Evolutionary conservation across 2,888 invertebrate genomes (phyloP).

Genomic region (Scotopteryx bipunctaria): DNA sequence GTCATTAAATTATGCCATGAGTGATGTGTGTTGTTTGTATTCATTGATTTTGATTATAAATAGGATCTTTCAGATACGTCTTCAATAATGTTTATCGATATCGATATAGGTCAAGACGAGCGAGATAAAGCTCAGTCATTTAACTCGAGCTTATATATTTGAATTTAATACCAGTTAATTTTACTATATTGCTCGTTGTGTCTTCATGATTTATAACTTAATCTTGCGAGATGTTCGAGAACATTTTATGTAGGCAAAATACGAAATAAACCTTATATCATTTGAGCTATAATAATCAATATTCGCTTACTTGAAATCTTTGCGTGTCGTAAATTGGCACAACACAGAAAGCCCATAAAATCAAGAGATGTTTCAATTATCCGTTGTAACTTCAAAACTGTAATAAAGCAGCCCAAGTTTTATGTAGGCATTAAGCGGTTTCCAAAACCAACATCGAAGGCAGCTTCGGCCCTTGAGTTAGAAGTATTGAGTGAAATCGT

Average conservation of each 20-base stretch:
- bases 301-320: conserved; percentile 57
- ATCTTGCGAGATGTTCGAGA: conserved; percentile 9
- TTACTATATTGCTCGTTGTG: conserved; percentile 6
- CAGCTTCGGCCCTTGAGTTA: conserved; percentile 48
- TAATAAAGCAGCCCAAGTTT: conserved; percentile 46
- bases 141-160: conserved; percentile 3
- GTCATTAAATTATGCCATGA: too few species aligned
- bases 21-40: too few species aligned
- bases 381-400: conserved; percentile 43
- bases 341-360: conserved; percentile 42
- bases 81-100: neutral
- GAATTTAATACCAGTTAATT: conserved; percentile 6
- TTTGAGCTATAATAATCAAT: conserved; percentile 32
- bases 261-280: conserved; percentile 23
- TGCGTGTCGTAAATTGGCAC: conserved; percentile 57
- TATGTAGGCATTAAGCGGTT: conserved; percentile 53
- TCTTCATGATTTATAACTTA: conserved; percentile 12
- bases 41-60: too few species aligned
- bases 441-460: conserved; percentile 63
- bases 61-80: neutral
- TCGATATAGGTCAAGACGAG: conserved; percentile 8
- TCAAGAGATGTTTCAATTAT: conserved; percentile 45
- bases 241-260: conserved; percentile 6
- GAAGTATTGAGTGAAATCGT: conserved; percentile 68
- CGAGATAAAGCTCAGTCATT: neutral